Evolutionary conservation across 2,797 vertebrate species (phyloP).

Genomic region (Sebastes reedi): DNA sequence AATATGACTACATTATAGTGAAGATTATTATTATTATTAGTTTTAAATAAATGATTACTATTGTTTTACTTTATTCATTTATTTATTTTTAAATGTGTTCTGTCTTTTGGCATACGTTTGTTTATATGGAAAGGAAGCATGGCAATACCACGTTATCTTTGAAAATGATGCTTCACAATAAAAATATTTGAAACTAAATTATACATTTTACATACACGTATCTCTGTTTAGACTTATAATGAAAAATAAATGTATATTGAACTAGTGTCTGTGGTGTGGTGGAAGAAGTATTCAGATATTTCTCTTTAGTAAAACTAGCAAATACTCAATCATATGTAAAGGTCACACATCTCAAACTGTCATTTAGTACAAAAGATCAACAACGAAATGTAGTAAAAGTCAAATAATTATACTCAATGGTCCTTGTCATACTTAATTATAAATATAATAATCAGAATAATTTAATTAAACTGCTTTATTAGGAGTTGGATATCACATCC

Average conservation of each 20-base stretch:
- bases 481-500: not conserved
- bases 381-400: not conserved
- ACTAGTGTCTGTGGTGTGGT: not conserved
- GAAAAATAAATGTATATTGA: not conserved
- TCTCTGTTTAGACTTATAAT: not conserved
- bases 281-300: not conserved
- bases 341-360: no score
- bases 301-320: not conserved
- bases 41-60: not conserved
- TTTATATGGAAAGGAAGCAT: no score
- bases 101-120: not conserved
- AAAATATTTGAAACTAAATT: not conserved
- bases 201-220: not conserved
- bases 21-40: no score
- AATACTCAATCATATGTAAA: not conserved
- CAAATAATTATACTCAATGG: not conserved
- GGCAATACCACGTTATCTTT: no score
- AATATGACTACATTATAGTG: no score
- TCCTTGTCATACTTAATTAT: not conserved
- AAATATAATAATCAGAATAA: not conserved
- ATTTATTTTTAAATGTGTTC: not conserved
- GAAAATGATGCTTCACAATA: no score
- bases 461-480: not conserved
- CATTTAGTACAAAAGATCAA: not conserved
- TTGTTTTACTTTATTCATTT: not conserved